Base-by-base conservation (phyloP, 2,113 vertebrate species). In the Tetraodon nigroviridis region DNA sequence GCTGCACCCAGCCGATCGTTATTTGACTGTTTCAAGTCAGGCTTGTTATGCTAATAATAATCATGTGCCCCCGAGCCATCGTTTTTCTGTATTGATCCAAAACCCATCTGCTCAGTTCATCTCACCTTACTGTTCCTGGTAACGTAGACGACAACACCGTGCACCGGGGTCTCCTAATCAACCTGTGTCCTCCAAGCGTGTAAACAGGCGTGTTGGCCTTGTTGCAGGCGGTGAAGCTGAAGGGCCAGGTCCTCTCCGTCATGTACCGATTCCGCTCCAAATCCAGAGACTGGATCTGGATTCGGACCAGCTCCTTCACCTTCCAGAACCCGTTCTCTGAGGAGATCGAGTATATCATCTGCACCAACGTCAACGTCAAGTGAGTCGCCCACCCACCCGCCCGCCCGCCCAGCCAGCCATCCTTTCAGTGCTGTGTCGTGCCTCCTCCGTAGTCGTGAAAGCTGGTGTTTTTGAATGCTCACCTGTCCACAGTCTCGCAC, bases 271-370 rank as follows among this genome's bases (percentile, higher is more conserved):
- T 99, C 83, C 93, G 92, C 48, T 88, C 94, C 76, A 98, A 98
- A 76, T 92, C 73, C 18, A 87, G 91, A 51, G 96, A 99, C 46
- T 99, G 95, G 94, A 91, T 98, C 64, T 94, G 92, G 93, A 96
- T 98, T 91, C 90, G 97, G 79, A 98, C 94, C 44, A 99, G 95
- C 89, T 97, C 94, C 32, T 99, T 99, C 83, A 96, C 96, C 78
- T 99, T 99, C 92, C 97, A 98, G 89, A 99, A 99, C 82, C 97
- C 97, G 1, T 99, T 94, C 86, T 99, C 97, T 0, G 96, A 99
- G 68, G 96, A 98, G 80, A 97, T 99, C 0, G 97, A 99, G 82
- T 99, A 99, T 79, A 95, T 99, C 89, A 98, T 99, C 90, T 98
- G 95, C 68, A 99, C 97, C 88, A 98, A 98, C 76, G 93, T 95